Conservation (phyloP, 1,140 invertebrate genomes). For the Drosophila kurseongensis region DNA sequence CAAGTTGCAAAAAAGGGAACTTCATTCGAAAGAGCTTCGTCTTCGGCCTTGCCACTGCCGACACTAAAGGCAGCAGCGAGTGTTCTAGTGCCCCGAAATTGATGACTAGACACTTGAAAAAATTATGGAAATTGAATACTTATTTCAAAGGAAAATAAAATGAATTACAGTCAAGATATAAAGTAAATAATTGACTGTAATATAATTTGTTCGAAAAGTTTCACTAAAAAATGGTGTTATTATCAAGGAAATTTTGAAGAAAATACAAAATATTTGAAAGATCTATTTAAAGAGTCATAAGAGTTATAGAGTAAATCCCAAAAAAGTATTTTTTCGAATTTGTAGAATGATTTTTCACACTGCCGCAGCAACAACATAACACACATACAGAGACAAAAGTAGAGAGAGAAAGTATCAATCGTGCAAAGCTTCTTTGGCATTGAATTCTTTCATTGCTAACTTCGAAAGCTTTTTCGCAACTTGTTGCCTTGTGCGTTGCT, state of each 20-base stretch:
- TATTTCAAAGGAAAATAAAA: background rate
- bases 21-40: constrained; percentile 62
- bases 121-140: background rate
- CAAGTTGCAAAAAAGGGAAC: constrained; percentile 66
- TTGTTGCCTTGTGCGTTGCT: constrained; percentile 64
- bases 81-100: constrained; percentile 57
- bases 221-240: no score
- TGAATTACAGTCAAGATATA: no score
- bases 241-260: no score
- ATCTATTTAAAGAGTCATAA: no score
- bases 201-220: no score
- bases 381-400: background rate
- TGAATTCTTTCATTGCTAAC: constrained; percentile 62
- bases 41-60: constrained; percentile 51
- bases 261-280: no score
- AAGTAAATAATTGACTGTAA: no score
- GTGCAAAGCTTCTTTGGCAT: constrained; percentile 61
- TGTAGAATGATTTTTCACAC: no score
- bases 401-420: constrained; percentile 11
- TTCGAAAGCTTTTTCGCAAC: constrained; percentile 82
- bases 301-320: no score
- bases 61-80: constrained; percentile 28
- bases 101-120: constrained; percentile 19
- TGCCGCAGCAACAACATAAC: background rate
- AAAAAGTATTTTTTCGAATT: no score